Evolutionary conservation across 2,113 vertebrate genomes (phyloP), one percentile per base, ranked within the genome.

Genomic region (Noturus placidus): DNA sequence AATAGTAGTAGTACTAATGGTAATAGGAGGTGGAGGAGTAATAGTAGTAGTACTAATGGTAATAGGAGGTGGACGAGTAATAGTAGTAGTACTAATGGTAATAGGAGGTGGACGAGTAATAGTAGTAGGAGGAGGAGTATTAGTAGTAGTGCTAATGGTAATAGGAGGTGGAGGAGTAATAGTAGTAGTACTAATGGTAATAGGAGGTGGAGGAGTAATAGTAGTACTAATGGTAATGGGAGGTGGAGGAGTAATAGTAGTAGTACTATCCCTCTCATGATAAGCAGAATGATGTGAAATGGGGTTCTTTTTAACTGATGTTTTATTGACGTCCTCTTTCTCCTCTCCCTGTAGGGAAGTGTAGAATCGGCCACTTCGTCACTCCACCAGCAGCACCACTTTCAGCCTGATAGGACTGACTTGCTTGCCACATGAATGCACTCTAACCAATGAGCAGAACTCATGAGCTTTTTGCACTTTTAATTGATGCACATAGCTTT

Each of bases 381-480:
- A 33, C 25, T 84, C 46, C n/a, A 19, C 35, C 59, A 35, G 80
- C 69, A 50, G 61, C 46, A 38, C 57, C 77, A 20, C 57, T 59
- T n/a, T 61, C 59, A 61, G 83, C 65, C 79, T 88, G 82, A 87
- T 90, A 84, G 91, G 91, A 92, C 92, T 91, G 89, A 92, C 90
- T 88, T 88, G 76, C 83, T 83, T 30, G 67, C 89, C 87, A 93
- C 89, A 90, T 84, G 82, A 90, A 93, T 92, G 93, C 94, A 93
- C 94, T 94, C 93, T 56, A 67, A 80, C 27, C 54, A 85, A 20
- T 57, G 82, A 88, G 74, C 77, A 65, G 81, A 83, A 83, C 59
- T 77, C 74, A 77, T 50, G 56, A 67, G 59, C 82, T 82, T 82
- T 88, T 94, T 95, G 95, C 95, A 96, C 95, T 95, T 96, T 95